Evolutionary conservation across 2,797 vertebrate species (phyloP).

Genomic region (Salarias fasciatus): DNA sequence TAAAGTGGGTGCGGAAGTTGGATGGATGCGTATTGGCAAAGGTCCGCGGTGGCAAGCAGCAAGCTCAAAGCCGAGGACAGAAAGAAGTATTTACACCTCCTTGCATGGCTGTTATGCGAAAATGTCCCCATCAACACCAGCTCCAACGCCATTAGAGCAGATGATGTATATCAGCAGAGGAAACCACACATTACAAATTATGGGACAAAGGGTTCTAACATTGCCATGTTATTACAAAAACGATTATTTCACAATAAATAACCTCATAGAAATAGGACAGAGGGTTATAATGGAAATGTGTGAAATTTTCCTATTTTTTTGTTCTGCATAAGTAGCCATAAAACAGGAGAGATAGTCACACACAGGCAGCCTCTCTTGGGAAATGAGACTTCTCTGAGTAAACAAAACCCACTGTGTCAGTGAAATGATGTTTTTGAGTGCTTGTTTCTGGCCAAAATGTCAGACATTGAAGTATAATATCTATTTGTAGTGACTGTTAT

Average conservation of each 20-base stretch:
- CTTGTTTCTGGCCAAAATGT: background rate
- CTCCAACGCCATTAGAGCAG: background rate
- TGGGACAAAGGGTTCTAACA: background rate
- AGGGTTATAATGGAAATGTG: background rate
- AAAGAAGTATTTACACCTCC: too few species aligned
- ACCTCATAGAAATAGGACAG: background rate
- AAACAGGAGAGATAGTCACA: background rate
- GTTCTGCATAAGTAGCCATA: background rate
- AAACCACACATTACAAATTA: background rate
- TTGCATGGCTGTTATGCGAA: too few species aligned
- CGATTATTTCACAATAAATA: background rate
- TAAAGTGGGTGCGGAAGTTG: too few species aligned
- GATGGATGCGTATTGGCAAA: too few species aligned
- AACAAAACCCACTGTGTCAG: slow-evolving; percentile 5
- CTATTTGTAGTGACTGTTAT: background rate
- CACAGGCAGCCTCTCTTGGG: background rate
- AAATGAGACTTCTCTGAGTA: slow-evolving; percentile 17
- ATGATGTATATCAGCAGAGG: background rate
- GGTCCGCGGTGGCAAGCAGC: too few species aligned
- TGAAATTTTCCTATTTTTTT: background rate
- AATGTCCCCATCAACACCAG: background rate
- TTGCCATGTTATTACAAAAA: background rate
- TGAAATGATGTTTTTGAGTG: background rate
- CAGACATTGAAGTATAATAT: background rate
- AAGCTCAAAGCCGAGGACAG: too few species aligned